Percentiles rank a stretch among this genome's conserved stretches.
These are phyloP conservation scores for Catocala nupta DNA, from an alignment of 2,888 invertebrate species.

Conservation along the genomic window DNA sequence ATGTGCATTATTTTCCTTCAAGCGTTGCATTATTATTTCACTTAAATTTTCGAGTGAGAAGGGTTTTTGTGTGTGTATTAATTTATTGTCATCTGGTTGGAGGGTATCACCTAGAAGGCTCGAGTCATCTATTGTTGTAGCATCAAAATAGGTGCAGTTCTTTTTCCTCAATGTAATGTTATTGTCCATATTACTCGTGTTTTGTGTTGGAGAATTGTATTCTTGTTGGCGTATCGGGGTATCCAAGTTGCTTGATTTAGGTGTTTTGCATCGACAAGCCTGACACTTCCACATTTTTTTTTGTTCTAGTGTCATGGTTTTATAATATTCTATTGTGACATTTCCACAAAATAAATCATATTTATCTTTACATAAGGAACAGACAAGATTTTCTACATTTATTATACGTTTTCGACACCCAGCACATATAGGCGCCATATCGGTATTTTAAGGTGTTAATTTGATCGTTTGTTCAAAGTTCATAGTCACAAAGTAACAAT, in stretches of 20 bases:
- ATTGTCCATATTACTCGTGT: not conserved
- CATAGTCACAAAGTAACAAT: too few relatives aligned
- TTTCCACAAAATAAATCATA: not conserved
- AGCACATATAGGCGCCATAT: too few relatives aligned
- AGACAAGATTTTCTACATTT: too few relatives aligned
- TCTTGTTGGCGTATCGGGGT: not conserved
- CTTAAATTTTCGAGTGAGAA: slow-evolving; percentile 2
- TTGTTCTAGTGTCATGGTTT: not conserved
- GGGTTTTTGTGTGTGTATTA: not conserved
- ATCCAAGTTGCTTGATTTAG: not conserved
- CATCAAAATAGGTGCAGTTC: not conserved
- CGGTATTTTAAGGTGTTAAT: too few relatives aligned
- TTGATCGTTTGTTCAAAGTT: too few relatives aligned
- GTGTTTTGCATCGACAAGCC: not conserved
- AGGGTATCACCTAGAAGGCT: not conserved
- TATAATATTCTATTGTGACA: not conserved
- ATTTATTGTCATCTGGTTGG: too few relatives aligned
- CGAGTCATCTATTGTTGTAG: not conserved
- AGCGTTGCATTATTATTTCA: slow-evolving; percentile 10
- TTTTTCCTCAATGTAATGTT: not conserved
- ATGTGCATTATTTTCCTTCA: slow-evolving; percentile 18
- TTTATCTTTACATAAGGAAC: not conserved
- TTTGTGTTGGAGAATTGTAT: not conserved
- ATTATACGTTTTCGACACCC: too few relatives aligned
- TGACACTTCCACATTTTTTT: not conserved